Evolutionary conservation across 2,888 invertebrate genomes (phyloP), one percentile per base, ranked within the genome.

Genomic region (Drosophila ochracea): DNA sequence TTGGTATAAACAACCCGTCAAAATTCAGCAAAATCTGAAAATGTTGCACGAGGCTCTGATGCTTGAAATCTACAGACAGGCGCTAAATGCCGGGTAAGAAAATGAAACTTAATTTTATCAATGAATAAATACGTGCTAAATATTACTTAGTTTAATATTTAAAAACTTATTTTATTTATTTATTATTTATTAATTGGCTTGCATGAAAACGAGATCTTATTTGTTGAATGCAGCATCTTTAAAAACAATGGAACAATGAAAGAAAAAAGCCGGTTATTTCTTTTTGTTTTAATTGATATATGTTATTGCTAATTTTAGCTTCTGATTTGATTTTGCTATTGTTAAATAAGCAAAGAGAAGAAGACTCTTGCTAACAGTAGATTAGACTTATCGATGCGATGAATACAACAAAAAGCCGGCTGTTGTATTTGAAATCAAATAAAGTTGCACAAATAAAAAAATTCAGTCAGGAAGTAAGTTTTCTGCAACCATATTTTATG

Each of bases 51-150:
- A 92, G 90, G 92, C 92, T 70, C 76, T 92, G 81, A 93, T 92
- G 92, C 89, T 92, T 73, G 92, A 92, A 83, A 93, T 92, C 81
- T 92, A 92, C 92, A 92, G 92, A 89, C 92, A 92, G 91, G 92
- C 92, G 82, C 84, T 92, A 39, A 92, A 92, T 85, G 92, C 92
- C 83, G 93, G 92, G 92, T 92, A 90, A 92, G 92, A 83, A 63
- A n/a, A 2, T 0, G 81, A 65, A 11, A 13, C 25, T 9, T 2
- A 47, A 21, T 25, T 7, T 9, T 0, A 25, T 25, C 25, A 25
- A 25, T 25, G 4, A 25, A 47, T 16, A 25, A 25, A 25, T 47
- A 4, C 1, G 1, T 47, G 7, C 4, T 9, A 7, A 47, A 16
- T 9, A 25, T 7, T 25, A 16, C 25, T 47, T 25, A 16, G 16